Evolutionary conservation across 2,113 vertebrate species (phyloP), one percentile per base, ranked within the genome.

Genomic region (Crotalus horridus): DNA sequence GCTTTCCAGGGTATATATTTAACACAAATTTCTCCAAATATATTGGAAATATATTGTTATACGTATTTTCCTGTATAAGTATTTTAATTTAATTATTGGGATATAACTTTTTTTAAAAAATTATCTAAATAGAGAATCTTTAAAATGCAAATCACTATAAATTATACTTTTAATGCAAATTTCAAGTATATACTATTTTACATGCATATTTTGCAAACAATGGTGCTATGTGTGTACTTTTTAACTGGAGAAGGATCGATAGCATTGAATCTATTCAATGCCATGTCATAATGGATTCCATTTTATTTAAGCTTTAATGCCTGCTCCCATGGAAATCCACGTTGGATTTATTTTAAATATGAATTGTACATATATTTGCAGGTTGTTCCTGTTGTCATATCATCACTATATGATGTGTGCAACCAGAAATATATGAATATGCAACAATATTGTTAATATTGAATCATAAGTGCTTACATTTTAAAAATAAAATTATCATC

Each of bases 371-470:
- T 29, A 21, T 94, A 23, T 3, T 81, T 90, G 43, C 56, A 69
- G 43, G 53, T 56, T 56, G 26, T 51, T 53, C 11, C 46, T 56
- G 2, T 56, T 87, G 58, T 55, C 85, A 93, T 39, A 94, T 88
- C 39, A 91, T 88, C 21, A 9, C 9, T 92, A 85, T 81, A 23
- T 87, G 56, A 94, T 81, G 15, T 91, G 23, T 61, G 89, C 89
- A 29, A 93, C 58, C 91, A 94, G 94, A 93, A 10, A 89, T 87
- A 92, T 20, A 17, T 90, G 12, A 89, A 85, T 10, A 74, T 74
- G 48, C 13, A 48, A 74, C 3, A 93, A 95, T 89, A 39, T 21
- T 15, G 54, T 86, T 93, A 51, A 91, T 21, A 93, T 64, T 48
- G 11, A 11, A 43, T 64, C n/a, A 12, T 12, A 90, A 54, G 33